Base-by-base conservation (phyloP, 2,797 vertebrate species). In the Peromyscus aztecus region DNA sequence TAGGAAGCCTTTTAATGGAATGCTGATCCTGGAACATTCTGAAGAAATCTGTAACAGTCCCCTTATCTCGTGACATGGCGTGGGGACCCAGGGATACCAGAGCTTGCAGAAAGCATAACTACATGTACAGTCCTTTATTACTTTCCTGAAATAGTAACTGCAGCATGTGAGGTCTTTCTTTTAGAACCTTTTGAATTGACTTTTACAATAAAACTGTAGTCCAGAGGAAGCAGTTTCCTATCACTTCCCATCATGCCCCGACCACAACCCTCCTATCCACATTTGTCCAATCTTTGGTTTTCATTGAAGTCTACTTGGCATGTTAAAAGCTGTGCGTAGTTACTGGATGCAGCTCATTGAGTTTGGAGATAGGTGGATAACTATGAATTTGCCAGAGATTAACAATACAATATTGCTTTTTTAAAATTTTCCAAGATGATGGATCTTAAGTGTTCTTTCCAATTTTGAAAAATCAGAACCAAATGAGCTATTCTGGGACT, bases 71-170 rank as follows among this genome's bases (percentile, higher is more conserved):
- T 85, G 83, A 31, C 40, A 37, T 19, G 29, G 43, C n/a, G 5
- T 55, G 16, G 46, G 84, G 80, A 84, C 13, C 52, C 55, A 43
- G 31, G 31, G 61, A 89, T 14, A n/a, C 1, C 69, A 80, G 75
- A 67, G 77, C 75, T 85, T 88, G 65, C 69, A 29, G 10, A 63
- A n/a, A 77, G 63, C 14, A 10, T 69, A 52, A 43, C 14, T 82
- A 11, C 29, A 6, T 40, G 11, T 21, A 67, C 21, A 78, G 29
- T n/a, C 43, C 2, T 73, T 61, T 91, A 31, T 65, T 89, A 3
- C 27, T 96, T 91, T 89, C 82, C 69, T 89, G 31, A 67, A 93
- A 91, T 67, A 77, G 12, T 71, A 85, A 80, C 40, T 86, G 77
- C 11, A 77, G 13, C 7, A 0, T 3, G 1, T 82, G 63, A 94